A percentile compares a stretch with the other conserved stretches of the same genome.
Conservation (phyloP, 2,797 vertebrate genomes). For the Pseudochirops corinnae region DNA sequence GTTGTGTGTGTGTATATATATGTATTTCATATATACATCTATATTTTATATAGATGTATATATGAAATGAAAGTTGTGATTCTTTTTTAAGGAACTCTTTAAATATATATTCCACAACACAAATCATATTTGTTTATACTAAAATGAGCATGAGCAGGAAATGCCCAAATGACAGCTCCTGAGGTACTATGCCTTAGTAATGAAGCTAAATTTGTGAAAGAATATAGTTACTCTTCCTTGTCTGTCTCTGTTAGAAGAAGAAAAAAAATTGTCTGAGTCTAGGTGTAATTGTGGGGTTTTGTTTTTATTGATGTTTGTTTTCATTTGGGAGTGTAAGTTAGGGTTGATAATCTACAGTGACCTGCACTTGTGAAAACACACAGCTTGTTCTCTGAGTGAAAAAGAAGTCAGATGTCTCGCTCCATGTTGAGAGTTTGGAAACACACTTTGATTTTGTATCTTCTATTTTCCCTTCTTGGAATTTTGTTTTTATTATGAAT, state of each 20-base stretch:
- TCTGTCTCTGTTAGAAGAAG: constrained; percentile 67
- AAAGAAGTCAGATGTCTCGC: constrained; percentile 65
- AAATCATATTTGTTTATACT: constrained; percentile 81
- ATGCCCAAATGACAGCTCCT: constrained; percentile 71
- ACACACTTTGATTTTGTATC: constrained; percentile 64
- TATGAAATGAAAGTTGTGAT: constrained; percentile 86
- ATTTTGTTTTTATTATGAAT: constrained; percentile 63
- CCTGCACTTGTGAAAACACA: constrained; percentile 63
- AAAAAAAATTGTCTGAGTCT: constrained; percentile 65
- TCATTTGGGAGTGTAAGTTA: constrained; percentile 25
- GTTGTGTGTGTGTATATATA: constrained; percentile 82
- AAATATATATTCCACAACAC: constrained; percentile 79
- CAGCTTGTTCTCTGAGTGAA: constrained; percentile 68
- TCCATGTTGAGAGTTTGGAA: constrained; percentile 70
- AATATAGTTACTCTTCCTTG: constrained; percentile 68
- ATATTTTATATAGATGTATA: constrained; percentile 86
- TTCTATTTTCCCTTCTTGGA: constrained; percentile 30
- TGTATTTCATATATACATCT: constrained; percentile 81
- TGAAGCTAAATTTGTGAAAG: constrained; percentile 61
- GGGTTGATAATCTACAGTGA: constrained; percentile 51
- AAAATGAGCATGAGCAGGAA: constrained; percentile 75
- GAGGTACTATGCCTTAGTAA: constrained; percentile 62
- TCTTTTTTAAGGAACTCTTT: constrained; percentile 83
- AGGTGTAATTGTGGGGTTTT: constrained; percentile 22
- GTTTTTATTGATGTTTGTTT: neutral